Base-by-base conservation (phyloP, 2,888 invertebrate species). In the Dynastes maya region DNA sequence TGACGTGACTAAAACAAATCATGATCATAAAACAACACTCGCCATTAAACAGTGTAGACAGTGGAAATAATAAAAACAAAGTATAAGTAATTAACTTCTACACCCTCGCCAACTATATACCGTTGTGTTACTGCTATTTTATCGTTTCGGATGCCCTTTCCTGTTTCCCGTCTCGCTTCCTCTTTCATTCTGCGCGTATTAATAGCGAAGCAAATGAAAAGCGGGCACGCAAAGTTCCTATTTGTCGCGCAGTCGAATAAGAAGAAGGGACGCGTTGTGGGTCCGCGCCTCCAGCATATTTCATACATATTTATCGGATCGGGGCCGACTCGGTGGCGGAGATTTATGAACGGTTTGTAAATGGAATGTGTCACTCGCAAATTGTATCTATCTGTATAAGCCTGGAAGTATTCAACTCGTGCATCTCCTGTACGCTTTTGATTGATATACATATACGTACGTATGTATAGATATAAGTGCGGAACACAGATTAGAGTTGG, bases 281-380 rank as follows among this genome's bases (percentile, higher is more conserved):
- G 70, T 70, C 65, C 71, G 71, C 37, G 71, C 71, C 71, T 71
- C 64, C 58, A 64, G 71, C 76, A 77, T 86, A 86, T 86, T 87
- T 87, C 86, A 87, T 86, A 85, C 84, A 87, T 87, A 86, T 87
- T 87, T 86, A 87, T 87, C 84, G 86, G 76, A 49, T 75, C 75
- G 78, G 16, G 78, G 32, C 74, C 37, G 76, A 61, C 51, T 83
- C 83, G 82, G 82, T 80, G 79, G 79, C 78, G 80, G 82, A 83
- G 84, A 85, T 86, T 86, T 86, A 86, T 86, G 84, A 85, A 83
- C 81, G 80, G 80, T 65, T 82, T 82, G 84, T 83, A 85, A 86
- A 86, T 86, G 86, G 86, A 85, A 86, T 85, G 84, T 84, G 86
- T 86, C 86, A 85, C 82, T 82, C 82, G 84, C 85, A 86, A 86